Conservation (phyloP, 2,888 invertebrate genomes). For the Cantharis nigra region DNA sequence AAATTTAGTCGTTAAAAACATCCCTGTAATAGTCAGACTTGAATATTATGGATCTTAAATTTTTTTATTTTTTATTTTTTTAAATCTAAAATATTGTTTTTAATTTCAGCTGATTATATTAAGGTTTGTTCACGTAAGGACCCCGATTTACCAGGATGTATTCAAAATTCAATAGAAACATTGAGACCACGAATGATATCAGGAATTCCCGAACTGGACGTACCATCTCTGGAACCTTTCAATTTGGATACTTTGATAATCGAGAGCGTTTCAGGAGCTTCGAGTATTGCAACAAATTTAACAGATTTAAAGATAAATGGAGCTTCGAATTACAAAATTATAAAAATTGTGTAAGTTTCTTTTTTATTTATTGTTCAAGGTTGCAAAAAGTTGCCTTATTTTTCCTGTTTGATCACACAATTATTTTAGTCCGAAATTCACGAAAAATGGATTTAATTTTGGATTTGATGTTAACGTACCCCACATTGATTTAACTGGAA, state of each 20-base stretch:
- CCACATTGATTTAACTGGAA: not conserved
- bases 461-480: slow-evolving; percentile 9
- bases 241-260: slow-evolving; percentile 1
- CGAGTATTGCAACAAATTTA: slow-evolving; percentile 13
- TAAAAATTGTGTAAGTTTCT: slow-evolving; percentile 11
- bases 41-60: too few relatives aligned
- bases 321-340: slow-evolving; percentile 6
- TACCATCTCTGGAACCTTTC: slow-evolving; percentile 19
- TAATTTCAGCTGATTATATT: slow-evolving; percentile 16
- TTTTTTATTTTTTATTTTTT: too few relatives aligned
- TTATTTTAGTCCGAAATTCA: slow-evolving; percentile 6
- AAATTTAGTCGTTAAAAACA: too few relatives aligned
- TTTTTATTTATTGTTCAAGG: not conserved
- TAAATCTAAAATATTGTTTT: too few relatives aligned
- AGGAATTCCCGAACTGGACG: slow-evolving; percentile 13
- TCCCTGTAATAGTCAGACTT: too few relatives aligned
- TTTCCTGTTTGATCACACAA: not conserved
- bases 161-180: not conserved
- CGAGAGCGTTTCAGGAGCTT: not conserved
- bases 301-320: slow-evolving; percentile 5
- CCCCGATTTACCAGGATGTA: slow-evolving; percentile 13
- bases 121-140: slow-evolving; percentile 10
- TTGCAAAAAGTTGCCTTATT: too few relatives aligned
- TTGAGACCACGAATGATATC: slow-evolving; percentile 1
- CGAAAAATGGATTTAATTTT: slow-evolving; percentile 14